A percentile compares a stretch with the other conserved stretches of the same genome.
Conservation (phyloP, 1,140 invertebrate species). For the Vanessa atalanta region DNA sequence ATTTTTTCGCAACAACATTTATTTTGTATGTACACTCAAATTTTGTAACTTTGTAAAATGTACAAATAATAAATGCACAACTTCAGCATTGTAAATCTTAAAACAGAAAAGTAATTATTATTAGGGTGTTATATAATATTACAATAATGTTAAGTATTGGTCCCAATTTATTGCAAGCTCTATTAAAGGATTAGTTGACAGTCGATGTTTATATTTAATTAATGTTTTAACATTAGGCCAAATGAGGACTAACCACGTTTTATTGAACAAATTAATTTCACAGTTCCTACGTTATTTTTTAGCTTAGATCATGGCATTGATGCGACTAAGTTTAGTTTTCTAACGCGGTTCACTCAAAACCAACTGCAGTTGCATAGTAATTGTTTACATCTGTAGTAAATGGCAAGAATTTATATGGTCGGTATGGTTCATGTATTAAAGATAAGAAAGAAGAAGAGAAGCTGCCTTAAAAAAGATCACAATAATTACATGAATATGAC, state of each 20-base stretch:
- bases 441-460: not conserved
- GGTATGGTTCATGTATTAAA: not conserved
- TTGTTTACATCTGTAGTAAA: constrained; percentile 8
- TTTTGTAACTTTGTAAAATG: constrained; percentile 71
- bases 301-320: not conserved
- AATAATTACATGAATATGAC: not conserved
- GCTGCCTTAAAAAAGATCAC: not conserved
- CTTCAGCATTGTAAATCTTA: constrained; percentile 75
- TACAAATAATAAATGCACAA: constrained; percentile 80
- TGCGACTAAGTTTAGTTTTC: not conserved
- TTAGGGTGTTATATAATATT: constrained; percentile 47
- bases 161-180: constrained; percentile 63
- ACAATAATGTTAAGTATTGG: constrained; percentile 56
- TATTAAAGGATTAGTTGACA: constrained; percentile 16
- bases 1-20: constrained; percentile 72
- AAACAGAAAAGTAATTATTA: constrained; percentile 43
- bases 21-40: constrained; percentile 78
- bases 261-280: not conserved
- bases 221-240: constrained; percentile 36
- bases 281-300: not conserved
- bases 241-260: constrained; percentile 20
- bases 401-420: constrained; percentile 11
- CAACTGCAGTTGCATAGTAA: constrained; percentile 59
- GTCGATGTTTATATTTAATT: not conserved
- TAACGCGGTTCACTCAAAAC: constrained; percentile 46